Base-by-base conservation (phyloP, 2,888 invertebrate species). In the Cosmia trapezina region DNA sequence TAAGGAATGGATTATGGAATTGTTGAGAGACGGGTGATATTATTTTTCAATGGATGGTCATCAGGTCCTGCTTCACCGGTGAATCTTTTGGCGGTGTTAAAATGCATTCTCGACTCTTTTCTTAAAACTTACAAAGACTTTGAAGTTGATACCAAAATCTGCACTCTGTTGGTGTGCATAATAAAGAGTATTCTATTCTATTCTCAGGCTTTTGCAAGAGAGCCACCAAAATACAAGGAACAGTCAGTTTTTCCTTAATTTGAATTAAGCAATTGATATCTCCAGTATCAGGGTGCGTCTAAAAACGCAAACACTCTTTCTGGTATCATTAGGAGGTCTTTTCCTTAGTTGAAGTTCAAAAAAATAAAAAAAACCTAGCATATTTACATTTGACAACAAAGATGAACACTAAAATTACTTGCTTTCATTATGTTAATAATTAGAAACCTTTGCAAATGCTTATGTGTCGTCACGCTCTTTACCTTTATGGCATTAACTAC, bases 341-440 rank as follows among this genome's bases (percentile, higher is more conserved):
- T 9, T 33, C 11, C 2, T 22, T 47, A 33, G 0, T 47, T 19
- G 8, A 47, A 51, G 51, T 19, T 19, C n/a, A 49, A 49, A n/a
- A 19, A n/a, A 37, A n/a, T n/a, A 14, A n/a, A 49, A 33, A 62
- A n/a, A 7, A 17, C 0, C 3, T 17, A 45, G 4, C 11, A 11
- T 1, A 6, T 11, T 12, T 54, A 45, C 8, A 53, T 37, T 45
- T 57, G 0, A 74, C 53, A 28, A 49, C 11, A 11, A 43, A 68
- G 61, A 9, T 69, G 49, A 56, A 56, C 22, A 49, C 12, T 7
- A 22, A 76, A 69, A 47, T 45, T 1, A 51, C 22, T 1, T 28
- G 19, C 68, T 74, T 79, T 74, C 47, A 49, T 65, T 79, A 74
- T 74, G 80, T 49, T 57, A 79, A 79, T 79, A 28, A 68, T 53